phyloP scores from a whole-genome alignment of 2,888 invertebrate genomes.

The Drosophila monieri region DNA sequence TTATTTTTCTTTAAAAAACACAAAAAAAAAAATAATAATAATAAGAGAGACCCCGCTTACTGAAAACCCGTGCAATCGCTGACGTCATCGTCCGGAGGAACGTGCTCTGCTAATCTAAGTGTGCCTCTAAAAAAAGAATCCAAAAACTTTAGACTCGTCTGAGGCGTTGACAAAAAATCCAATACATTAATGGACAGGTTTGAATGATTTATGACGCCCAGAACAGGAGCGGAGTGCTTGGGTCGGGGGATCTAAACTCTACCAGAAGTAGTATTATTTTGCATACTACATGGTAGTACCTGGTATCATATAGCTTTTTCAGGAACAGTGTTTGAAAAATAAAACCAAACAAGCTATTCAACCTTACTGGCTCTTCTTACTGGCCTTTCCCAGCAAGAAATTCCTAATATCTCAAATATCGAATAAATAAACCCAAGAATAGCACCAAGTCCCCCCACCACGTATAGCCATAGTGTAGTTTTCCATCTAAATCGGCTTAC shows the following conservation, averaged over 20 bases:
- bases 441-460: background rate
- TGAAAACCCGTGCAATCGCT: constrained; percentile 14
- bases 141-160: constrained; percentile 21
- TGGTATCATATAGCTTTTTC: background rate
- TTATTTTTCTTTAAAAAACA: too few species aligned
- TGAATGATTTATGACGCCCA: constrained; percentile 37
- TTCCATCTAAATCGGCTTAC: background rate
- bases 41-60: too few species aligned
- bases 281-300: background rate
- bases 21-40: too few species aligned
- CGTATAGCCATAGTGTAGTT: too few species aligned
- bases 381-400: too few species aligned
- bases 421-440: background rate
- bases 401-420: background rate
- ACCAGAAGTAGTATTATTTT: background rate
- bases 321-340: background rate
- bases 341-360: background rate
- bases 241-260: too few species aligned
- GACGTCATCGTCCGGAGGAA: constrained; percentile 38
- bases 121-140: constrained; percentile 12
- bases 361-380: too few species aligned
- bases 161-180: constrained; percentile 36
- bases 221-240: constrained; percentile 21
- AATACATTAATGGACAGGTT: constrained; percentile 19
- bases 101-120: constrained; percentile 46